Evolutionary conservation across 2,888 invertebrate genomes (phyloP), one percentile per base, ranked within the genome.

Genomic region (Caenorhabditis sinica): DNA sequence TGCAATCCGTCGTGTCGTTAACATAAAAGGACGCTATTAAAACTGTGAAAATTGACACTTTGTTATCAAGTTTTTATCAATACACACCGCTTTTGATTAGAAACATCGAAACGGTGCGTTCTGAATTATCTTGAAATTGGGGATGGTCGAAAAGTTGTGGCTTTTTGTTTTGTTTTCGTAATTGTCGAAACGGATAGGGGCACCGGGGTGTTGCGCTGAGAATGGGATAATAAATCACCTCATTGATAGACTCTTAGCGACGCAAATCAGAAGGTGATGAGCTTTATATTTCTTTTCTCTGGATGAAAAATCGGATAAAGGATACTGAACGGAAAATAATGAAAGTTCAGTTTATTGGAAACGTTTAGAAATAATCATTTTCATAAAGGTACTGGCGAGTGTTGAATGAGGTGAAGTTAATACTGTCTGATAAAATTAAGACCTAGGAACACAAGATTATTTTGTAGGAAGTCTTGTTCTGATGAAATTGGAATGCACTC

Each of bases 21-120:
- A 80, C 72, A 72, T 71, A 33, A 58, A 80, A 66, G 65, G 80
- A 80, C 72, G 72, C 72, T 45, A 80, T 80, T 72, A 77, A 82
- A 82, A 77, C 82, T 82, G 82, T 82, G 72, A 82, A 82, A 82
- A 75, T 66, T 82, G 76, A 82, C 82, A 82, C 82, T 77, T 77
- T 77, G 71, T 82, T 82, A 82, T 82, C 82, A 76, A 61, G 80
- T 80, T 80, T 53, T 72, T 68, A 68, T 68, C 51, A 25, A 45
- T 45, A 66, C 63, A 13, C 13, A 72, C 30, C 23, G 61, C 63
- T 51, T 53, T 56, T 17, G 63, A 51, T 43, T 51, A 25, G 65
- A 75, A 33, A 75, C 75, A 75, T 40, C 45, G 45, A 72, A 71
- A 43, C 58, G 11, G 43, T 43, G 63, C 61, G 72, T 72, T 72